Percentiles rank a stretch among this genome's conserved stretches.
Conservation (phyloP, 2,888 invertebrate genomes). For the Ariolimax columbianus region DNA sequence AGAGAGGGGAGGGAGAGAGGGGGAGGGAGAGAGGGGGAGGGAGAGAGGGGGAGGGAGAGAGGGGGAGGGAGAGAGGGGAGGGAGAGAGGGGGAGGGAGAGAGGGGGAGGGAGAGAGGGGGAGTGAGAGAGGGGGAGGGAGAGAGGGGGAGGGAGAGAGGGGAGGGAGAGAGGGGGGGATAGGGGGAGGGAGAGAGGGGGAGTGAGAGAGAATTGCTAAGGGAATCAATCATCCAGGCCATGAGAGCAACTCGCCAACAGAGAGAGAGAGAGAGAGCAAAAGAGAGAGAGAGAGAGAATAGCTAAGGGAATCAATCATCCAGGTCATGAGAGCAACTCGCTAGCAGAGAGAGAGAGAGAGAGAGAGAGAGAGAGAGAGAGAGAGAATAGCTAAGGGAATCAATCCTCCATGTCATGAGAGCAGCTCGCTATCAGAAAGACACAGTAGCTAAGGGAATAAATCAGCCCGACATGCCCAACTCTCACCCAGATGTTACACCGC, state of each 20-base stretch:
- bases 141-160: neutral
- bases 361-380: slow-evolving; percentile 3
- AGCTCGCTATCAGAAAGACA: neutral
- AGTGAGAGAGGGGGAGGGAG: neutral
- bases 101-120: too few relatives aligned
- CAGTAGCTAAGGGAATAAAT: neutral
- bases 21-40: neutral
- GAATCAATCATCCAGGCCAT: too few relatives aligned
- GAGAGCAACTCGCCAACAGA: neutral
- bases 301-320: too few relatives aligned
- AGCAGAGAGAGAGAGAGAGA: neutral
- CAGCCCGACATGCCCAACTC: too few relatives aligned
- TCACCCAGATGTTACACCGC: too few relatives aligned
- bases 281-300: neutral
- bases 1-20: neutral
- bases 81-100: too few relatives aligned
- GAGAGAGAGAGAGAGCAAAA: neutral
- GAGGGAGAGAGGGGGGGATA: neutral
- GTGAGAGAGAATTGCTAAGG: neutral
- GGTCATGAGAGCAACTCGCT: neutral
- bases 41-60: neutral
- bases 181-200: neutral
- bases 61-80: too few relatives aligned
- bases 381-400: neutral
- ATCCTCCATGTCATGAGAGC: too few relatives aligned